phyloP scores from a whole-genome alignment of 2,113 vertebrate species.

The Poecilia latipinna region DNA sequence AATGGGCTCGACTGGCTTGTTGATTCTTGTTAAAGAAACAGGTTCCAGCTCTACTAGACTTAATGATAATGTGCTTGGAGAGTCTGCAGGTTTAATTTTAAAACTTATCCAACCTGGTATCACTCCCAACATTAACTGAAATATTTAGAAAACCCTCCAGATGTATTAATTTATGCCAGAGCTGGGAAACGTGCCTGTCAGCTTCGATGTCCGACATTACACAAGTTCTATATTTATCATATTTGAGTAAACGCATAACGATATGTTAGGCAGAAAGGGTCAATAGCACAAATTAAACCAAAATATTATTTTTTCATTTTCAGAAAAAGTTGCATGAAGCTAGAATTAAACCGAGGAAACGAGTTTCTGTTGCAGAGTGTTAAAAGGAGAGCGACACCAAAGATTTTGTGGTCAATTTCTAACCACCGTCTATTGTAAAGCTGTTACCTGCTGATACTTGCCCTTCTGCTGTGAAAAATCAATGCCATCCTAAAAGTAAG shows the following conservation, averaged over 20 bases:
- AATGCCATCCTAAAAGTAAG: no score
- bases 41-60: not conserved
- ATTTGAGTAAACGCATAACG: not conserved
- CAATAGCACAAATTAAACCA: not conserved
- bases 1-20: not conserved
- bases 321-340: no score
- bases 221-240: not conserved
- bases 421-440: no score
- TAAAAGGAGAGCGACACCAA: no score
- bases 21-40: constrained; percentile 4
- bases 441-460: no score
- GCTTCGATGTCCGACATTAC: not conserved
- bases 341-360: no score
- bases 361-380: no score
- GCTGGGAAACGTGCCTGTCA: not conserved
- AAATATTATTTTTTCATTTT: not conserved
- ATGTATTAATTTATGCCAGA: not conserved
- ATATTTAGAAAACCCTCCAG: not conserved
- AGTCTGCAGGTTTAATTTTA: constrained; percentile 10
- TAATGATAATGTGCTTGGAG: not conserved
- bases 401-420: no score
- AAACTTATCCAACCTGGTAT: not conserved
- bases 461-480: no score
- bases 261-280: not conserved
- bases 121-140: constrained; percentile 1